Percentiles rank a stretch among this genome's conserved stretches.
Evolutionary conservation across 2,113 vertebrate species (phyloP).

Genomic region (Lepisosteus oculatus): DNA sequence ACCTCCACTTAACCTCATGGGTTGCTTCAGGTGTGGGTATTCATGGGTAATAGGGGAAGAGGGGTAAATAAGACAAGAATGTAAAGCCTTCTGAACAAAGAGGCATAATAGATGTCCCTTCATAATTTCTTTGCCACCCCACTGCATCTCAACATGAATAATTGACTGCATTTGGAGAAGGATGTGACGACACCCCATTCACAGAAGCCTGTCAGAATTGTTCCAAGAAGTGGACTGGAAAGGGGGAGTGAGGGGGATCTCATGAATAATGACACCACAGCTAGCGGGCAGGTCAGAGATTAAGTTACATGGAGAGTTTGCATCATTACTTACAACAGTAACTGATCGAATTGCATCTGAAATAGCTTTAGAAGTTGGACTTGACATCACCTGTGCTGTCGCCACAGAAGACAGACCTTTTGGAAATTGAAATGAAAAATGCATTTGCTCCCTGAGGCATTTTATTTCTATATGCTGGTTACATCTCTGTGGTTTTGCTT

Average conservation of each 20-base stretch:
- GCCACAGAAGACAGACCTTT: slow-evolving; percentile 13
- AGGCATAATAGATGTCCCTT: slow-evolving; percentile 36
- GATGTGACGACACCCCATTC: slow-evolving; percentile 43
- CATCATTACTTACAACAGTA: slow-evolving; percentile 35
- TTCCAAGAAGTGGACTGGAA: slow-evolving; percentile 30
- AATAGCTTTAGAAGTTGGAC: slow-evolving; percentile 18
- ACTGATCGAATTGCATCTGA: slow-evolving; percentile 47
- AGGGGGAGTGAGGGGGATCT: slow-evolving; percentile 28
- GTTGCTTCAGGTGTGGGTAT: not conserved
- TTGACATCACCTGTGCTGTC: slow-evolving; percentile 20
- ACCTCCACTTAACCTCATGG: slow-evolving; percentile 23
- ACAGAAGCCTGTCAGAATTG: slow-evolving; percentile 36
- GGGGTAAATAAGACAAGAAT: slow-evolving; percentile 1
- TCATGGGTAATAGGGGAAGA: not conserved
- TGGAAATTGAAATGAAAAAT: slow-evolving; percentile 23
- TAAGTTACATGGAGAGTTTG: slow-evolving; percentile 56
- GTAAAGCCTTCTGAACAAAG: slow-evolving; percentile 15
- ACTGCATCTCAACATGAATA: slow-evolving; percentile 45
- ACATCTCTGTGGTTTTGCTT: too few relatives aligned
- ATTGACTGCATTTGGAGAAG: slow-evolving; percentile 37
- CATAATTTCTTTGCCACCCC: slow-evolving; percentile 50
- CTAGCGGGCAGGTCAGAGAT: slow-evolving; percentile 43
- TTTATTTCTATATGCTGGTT: not conserved
- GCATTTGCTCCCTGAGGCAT: not conserved
- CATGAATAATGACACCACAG: slow-evolving; percentile 60